These are phyloP conservation scores for Pocota personata DNA, from an alignment of 2,888 invertebrate species.

Conservation along the genomic window DNA sequence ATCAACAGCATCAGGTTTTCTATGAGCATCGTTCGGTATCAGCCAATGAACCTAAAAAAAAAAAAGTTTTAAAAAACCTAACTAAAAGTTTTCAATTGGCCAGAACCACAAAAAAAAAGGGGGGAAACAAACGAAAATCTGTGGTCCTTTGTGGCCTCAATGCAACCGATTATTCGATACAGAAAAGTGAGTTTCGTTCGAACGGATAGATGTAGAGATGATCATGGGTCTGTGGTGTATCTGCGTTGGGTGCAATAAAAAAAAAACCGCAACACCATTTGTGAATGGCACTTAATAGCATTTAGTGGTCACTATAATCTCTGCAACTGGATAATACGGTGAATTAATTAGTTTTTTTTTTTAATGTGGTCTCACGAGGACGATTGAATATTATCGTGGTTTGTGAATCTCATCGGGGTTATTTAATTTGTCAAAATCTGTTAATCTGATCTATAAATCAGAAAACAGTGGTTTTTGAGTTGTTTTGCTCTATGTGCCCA, in stretches of 20 bases:
- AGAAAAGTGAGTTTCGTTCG: constrained; percentile 5
- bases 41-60: constrained; percentile 10
- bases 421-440: background rate
- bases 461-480: too few species aligned
- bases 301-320: constrained; percentile 36
- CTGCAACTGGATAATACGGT: constrained; percentile 24
- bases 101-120: constrained; percentile 1
- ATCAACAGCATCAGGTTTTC: background rate
- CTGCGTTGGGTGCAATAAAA: constrained; percentile 15
- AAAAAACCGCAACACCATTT: constrained; percentile 47
- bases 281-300: constrained; percentile 27
- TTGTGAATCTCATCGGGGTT: background rate
- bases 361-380: background rate
- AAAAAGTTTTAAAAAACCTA: background rate
- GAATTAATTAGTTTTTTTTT: background rate
- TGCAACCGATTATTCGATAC: background rate
- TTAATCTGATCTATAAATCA: too few species aligned
- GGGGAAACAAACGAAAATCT: constrained; percentile 20
- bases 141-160: constrained; percentile 37
- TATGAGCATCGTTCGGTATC: background rate
- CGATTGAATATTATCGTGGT: background rate
- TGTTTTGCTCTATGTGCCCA: too few species aligned
- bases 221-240: background rate
- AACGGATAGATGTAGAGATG: constrained; percentile 6
- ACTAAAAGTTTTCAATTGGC: constrained; percentile 35